Percentiles rank a stretch among this genome's conserved stretches.
Evolutionary conservation across 2,797 vertebrate genomes (phyloP).

Genomic region (Gallinago nigripennis): DNA sequence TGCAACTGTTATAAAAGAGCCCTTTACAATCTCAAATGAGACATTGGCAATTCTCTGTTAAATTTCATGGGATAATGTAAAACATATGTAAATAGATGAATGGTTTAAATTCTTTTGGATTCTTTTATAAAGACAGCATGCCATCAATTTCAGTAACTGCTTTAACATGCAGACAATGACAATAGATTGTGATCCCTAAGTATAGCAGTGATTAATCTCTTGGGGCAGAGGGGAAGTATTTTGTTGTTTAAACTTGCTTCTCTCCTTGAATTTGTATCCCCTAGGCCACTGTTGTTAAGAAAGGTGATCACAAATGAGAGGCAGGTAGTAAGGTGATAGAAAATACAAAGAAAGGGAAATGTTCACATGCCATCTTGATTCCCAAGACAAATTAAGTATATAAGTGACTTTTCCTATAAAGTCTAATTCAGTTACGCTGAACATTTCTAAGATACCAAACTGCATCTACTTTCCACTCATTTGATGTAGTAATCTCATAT

Average conservation of each 20-base stretch:
- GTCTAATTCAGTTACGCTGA: neutral
- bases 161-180: constrained; percentile 35
- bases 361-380: neutral
- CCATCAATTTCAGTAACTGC: constrained; percentile 12
- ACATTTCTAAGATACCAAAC: neutral
- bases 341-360: neutral
- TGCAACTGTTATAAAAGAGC: neutral
- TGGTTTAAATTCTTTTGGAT: constrained; percentile 12
- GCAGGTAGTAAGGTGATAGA: neutral
- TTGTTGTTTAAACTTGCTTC: neutral
- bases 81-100: constrained; percentile 33
- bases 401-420: neutral
- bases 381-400: neutral
- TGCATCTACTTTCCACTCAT: neutral
- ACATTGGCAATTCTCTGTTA: neutral
- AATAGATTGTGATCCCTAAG: neutral
- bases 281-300: neutral
- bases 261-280: neutral
- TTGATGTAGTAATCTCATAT: neutral
- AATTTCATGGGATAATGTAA: constrained; percentile 27
- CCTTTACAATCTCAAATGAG: constrained; percentile 1
- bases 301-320: neutral
- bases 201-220: neutral
- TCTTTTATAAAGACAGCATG: neutral
- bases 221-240: neutral